Conservation (phyloP, 2,888 invertebrate genomes). For the Metacarcinus magister region DNA sequence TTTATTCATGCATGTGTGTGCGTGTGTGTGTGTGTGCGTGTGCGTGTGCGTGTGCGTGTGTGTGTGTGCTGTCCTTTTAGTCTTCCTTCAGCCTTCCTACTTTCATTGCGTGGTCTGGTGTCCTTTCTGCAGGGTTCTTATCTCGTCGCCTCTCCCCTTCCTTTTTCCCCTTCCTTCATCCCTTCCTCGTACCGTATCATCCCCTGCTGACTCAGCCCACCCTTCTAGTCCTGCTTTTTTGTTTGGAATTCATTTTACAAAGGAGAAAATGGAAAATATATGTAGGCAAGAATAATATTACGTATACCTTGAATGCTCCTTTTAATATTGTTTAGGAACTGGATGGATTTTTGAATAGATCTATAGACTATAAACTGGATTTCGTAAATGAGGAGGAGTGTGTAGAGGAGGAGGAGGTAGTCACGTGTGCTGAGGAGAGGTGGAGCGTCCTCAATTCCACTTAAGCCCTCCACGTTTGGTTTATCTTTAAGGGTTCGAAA, state of each 20-base stretch:
- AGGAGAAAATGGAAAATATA: background rate
- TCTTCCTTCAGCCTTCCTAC: background rate
- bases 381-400: background rate
- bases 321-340: background rate
- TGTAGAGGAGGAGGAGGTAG: background rate
- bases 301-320: background rate
- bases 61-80: background rate
- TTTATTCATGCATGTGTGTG: too few relatives aligned
- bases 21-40: background rate
- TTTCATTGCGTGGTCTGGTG: background rate
- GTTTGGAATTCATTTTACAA: background rate
- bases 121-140: background rate
- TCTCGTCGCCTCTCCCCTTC: background rate
- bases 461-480: background rate
- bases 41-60: background rate
- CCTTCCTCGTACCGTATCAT: background rate
- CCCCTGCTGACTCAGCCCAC: background rate
- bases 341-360: background rate
- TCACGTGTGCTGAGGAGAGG: background rate
- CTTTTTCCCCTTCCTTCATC: background rate
- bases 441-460: background rate
- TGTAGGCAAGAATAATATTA: background rate
- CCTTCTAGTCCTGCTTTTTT: background rate
- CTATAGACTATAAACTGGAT: background rate
- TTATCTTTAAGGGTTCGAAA: background rate